These are phyloP conservation scores for Elephantulus edwardii DNA, from an alignment of 2,113 vertebrate species.

Conservation along the genomic window DNA sequence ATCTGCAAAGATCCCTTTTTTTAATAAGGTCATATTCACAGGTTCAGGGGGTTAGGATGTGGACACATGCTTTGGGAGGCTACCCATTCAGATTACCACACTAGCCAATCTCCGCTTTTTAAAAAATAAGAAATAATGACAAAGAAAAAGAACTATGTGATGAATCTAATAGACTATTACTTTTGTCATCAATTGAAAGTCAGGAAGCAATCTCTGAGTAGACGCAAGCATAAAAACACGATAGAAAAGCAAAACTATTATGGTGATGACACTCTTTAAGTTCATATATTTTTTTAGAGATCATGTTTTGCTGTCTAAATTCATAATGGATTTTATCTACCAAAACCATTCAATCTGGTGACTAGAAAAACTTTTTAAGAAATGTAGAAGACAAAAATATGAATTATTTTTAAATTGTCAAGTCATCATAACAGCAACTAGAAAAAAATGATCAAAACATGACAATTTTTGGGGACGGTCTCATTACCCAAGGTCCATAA, in stretches of 20 bases:
- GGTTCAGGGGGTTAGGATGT: not conserved
- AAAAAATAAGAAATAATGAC: not conserved
- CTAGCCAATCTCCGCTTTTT: not conserved
- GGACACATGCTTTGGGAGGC: not conserved
- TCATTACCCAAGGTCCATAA: not conserved
- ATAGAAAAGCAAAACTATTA: not conserved
- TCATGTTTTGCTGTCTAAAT: not conserved
- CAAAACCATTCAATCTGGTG: not conserved
- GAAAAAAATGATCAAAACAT: not conserved
- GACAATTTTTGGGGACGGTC: not conserved
- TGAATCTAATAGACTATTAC: not conserved
- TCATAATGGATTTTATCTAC: conserved; percentile 9
- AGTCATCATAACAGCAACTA: not conserved
- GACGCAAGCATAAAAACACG: not conserved
- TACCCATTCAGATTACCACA: not conserved
- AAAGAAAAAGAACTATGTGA: not conserved
- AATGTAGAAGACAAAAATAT: not conserved
- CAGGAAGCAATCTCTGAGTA: not conserved
- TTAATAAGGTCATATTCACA: not conserved
- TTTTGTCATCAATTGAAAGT: not conserved
- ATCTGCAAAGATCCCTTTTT: not conserved
- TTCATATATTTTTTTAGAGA: not conserved
- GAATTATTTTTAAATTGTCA: conserved; percentile 23
- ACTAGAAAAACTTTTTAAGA: not conserved
- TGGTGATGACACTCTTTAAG: not conserved